Evolutionary conservation across 2,888 invertebrate species (phyloP).

Genomic region (Drosophila mimetica): DNA sequence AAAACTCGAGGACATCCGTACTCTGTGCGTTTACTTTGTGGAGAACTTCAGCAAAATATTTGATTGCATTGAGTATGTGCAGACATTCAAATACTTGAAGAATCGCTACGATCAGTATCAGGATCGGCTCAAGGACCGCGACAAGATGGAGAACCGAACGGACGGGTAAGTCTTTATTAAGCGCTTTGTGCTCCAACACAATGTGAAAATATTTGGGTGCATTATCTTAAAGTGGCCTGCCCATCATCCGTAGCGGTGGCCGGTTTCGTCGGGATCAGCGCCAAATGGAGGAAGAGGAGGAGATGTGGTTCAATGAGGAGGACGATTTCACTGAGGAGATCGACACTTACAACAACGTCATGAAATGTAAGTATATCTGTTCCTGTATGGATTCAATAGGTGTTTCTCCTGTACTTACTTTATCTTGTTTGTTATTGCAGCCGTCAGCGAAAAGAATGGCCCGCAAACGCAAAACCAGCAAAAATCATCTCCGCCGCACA

Average conservation of each 20-base stretch:
- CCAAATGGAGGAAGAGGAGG: constrained; percentile 98
- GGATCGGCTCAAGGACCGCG: constrained; percentile 94
- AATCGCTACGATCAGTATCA: constrained; percentile 95
- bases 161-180: constrained; percentile 86
- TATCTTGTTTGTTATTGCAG: too few species aligned
- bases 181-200: neutral
- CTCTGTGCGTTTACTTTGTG: constrained; percentile 95
- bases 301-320: constrained; percentile 99
- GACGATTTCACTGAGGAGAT: constrained; percentile 94
- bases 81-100: constrained; percentile 97
- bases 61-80: constrained; percentile 98
- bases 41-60: constrained; percentile 98
- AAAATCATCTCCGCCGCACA: constrained; percentile 81
- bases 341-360: constrained; percentile 84
- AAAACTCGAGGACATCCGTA: constrained; percentile 95
- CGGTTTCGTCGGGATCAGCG: constrained; percentile 96
- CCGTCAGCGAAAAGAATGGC: constrained; percentile 83
- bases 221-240: constrained; percentile 73
- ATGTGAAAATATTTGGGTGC: constrained; percentile 3
- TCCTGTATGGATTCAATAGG: too few species aligned
- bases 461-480: constrained; percentile 78
- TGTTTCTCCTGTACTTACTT: too few species aligned
- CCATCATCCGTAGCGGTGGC: constrained; percentile 89
- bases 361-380: constrained; percentile 80
- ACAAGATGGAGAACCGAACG: constrained; percentile 86